These are phyloP conservation scores for Scelioninae gen. 1 DNA, from an alignment of 2,888 invertebrate genomes.

Conservation along the genomic window DNA sequence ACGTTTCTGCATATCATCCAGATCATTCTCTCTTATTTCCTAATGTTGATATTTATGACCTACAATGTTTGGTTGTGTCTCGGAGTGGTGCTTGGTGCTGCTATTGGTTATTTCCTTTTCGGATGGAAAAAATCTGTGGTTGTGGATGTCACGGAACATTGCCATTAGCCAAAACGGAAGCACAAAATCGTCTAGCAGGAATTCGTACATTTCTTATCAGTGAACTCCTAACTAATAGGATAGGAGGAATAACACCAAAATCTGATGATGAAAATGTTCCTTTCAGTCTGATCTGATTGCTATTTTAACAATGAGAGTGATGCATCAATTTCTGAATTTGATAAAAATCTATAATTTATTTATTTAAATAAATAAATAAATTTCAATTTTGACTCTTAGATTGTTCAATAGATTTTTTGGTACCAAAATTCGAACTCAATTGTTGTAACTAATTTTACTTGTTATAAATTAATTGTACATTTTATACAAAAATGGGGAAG, in stretches of 20 bases:
- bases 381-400: not conserved
- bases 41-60: constrained; percentile 99
- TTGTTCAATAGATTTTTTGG: too few relatives aligned
- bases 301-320: constrained; percentile 14
- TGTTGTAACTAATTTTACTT: too few relatives aligned
- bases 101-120: constrained; percentile 96
- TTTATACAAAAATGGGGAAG: too few relatives aligned
- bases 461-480: too few relatives aligned
- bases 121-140: constrained; percentile 98
- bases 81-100: constrained; percentile 94
- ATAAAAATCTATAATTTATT: too few relatives aligned
- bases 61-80: constrained; percentile 97
- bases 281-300: constrained; percentile 9
- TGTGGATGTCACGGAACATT: constrained; percentile 97
- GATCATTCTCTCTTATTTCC: constrained; percentile 95
- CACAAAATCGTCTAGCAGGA: constrained; percentile 46
- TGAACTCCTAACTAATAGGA: not conserved
- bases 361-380: too few relatives aligned
- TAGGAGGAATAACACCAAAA: too few relatives aligned
- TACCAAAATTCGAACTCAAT: too few relatives aligned
- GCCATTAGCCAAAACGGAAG: constrained; percentile 87
- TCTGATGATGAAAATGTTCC: not conserved
- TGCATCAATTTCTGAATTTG: too few relatives aligned
- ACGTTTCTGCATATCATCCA: constrained; percentile 95
- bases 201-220: constrained; percentile 24